Conservation (phyloP, 2,888 invertebrate genomes). For the Himalopsyche japonica region DNA sequence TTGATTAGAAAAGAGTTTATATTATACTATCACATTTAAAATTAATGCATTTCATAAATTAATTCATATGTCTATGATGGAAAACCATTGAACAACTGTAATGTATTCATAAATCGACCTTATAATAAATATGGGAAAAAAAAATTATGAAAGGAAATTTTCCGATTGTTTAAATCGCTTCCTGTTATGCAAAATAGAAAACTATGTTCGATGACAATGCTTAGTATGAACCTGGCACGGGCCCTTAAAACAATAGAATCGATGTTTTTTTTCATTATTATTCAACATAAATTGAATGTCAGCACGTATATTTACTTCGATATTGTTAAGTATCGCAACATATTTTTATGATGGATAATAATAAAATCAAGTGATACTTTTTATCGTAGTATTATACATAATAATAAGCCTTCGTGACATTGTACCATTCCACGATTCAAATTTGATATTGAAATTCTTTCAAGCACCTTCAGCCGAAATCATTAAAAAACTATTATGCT, state of each 20-base stretch:
- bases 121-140: not conserved
- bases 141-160: not conserved
- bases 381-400: too few relatives aligned
- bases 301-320: not conserved
- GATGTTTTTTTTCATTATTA: not conserved
- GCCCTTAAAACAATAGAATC: not conserved
- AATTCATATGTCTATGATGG: too few relatives aligned
- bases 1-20: too few relatives aligned
- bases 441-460: too few relatives aligned
- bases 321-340: not conserved
- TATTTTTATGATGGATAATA: too few relatives aligned
- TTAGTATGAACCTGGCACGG: not conserved
- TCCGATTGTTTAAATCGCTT: not conserved
- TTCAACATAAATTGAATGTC: not conserved
- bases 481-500: too few relatives aligned
- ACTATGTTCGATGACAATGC: not conserved
- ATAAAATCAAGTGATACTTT: too few relatives aligned
- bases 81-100: not conserved
- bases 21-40: too few relatives aligned
- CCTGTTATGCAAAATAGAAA: not conserved
- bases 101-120: not conserved
- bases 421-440: too few relatives aligned
- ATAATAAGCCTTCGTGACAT: too few relatives aligned
- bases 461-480: too few relatives aligned
- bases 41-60: too few relatives aligned